A percentile compares a stretch with the other conserved stretches of the same genome.
These are phyloP conservation scores for Cephus rjabovi DNA, from an alignment of 2,888 invertebrate species.

Conservation along the genomic window DNA sequence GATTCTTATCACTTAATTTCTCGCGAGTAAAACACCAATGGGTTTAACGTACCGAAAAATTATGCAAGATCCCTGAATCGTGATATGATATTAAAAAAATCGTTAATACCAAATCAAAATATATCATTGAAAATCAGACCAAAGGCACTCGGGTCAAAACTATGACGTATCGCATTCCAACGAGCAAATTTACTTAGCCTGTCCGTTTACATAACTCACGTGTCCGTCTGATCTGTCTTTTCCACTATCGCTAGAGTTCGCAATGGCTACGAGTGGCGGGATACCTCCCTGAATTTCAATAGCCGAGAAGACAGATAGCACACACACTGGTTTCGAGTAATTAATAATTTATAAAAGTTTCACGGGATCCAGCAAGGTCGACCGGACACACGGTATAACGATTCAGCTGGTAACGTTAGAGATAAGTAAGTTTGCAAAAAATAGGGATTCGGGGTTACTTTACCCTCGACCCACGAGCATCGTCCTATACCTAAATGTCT, in stretches of 20 bases:
- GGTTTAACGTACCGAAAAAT: background rate
- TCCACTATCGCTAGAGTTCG: too few species aligned
- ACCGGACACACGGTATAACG: too few species aligned
- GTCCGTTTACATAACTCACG: too few species aligned
- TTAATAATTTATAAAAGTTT: too few species aligned
- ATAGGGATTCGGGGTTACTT: background rate
- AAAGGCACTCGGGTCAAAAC: background rate
- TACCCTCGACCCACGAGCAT: background rate
- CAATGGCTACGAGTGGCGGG: too few species aligned
- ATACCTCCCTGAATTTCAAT: too few species aligned
- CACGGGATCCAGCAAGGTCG: too few species aligned
- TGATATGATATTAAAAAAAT: background rate
- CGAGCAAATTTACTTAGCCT: background rate
- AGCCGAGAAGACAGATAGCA: too few species aligned
- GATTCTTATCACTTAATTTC: background rate
- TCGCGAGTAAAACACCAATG: background rate
- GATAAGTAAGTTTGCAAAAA: background rate
- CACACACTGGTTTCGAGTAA: too few species aligned
- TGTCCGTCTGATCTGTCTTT: too few species aligned
- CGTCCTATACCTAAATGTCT: background rate
- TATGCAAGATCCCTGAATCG: background rate
- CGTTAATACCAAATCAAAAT: background rate
- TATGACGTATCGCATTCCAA: background rate
- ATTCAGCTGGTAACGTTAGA: too few species aligned
- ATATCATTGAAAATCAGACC: background rate